Base-by-base conservation (phyloP, 2,797 vertebrate genomes). In the Chelon labrosus region DNA sequence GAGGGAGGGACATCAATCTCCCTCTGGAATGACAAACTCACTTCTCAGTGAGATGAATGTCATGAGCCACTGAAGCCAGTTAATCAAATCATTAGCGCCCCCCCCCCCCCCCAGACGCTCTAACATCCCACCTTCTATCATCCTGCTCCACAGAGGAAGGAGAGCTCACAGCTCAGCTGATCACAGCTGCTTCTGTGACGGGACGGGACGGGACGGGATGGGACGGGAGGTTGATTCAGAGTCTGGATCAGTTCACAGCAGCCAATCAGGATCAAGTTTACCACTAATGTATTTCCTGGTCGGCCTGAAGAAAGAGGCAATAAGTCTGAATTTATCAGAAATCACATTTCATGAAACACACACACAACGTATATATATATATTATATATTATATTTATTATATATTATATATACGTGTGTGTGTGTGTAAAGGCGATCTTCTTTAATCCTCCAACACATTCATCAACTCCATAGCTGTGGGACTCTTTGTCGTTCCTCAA, bases 1-100 rank as follows among this genome's bases (percentile, higher is more conserved):
- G 16, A 65, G 51, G 51, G 49, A 60, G 72, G 67, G 74, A 56
- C 90, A 94, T 94, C 92, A 89, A 92, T 94, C 93, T 92, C 87
- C 67, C 73, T 77, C 79, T 77, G 63, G n/a, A 56, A 64, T 80
- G 91, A 93, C 91, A 91, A 86, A 88, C 87, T 92, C 89, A 89
- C 85, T n/a, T 93, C 91, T 89, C 70, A 73, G 85, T 57, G 88
- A 93, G 94, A 94, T 93, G 88, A 84, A 94, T 94, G 93, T 92
- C 86, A 90, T 2, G 56, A 88, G 88, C 76, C 89, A 49, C 86
- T 81, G 66, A 65, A 86, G 85, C 88, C 90, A 86, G 90, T 94
- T 94, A 89, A 95, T 95, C 93, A 95, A 90, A 87, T 82, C 87
- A 93, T 93, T 93, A 94, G 86, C 78, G 17, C 72, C 79, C 64